These are phyloP conservation scores for Procavia capensis DNA, from an alignment of 2,113 vertebrate species.

Conservation along the genomic window DNA sequence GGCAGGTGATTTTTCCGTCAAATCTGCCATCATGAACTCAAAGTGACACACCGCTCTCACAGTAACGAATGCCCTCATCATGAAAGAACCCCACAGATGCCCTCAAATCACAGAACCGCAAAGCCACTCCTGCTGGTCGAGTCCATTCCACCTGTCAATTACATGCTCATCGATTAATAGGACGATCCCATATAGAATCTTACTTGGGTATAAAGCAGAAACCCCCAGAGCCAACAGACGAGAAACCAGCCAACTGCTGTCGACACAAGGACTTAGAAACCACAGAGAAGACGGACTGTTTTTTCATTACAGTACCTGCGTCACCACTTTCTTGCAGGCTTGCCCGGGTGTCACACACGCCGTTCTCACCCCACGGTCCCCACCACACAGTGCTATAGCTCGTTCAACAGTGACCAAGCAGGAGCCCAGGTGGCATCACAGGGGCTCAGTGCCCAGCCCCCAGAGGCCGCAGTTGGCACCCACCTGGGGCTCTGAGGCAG, in stretches of 20 bases:
- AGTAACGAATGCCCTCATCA: not conserved
- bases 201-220: rapidly evolving
- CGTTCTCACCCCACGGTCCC: not conserved
- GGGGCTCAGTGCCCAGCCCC: no score
- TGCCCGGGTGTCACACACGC: not conserved
- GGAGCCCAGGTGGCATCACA: no score
- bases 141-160: not conserved
- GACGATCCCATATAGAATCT: not conserved
- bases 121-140: not conserved
- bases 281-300: not conserved
- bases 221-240: not conserved
- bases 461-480: no score
- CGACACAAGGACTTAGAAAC: not conserved
- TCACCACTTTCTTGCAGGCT: not conserved
- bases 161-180: not conserved
- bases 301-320: not conserved
- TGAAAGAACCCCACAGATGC: not conserved
- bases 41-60: not conserved
- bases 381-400: rapidly evolving
- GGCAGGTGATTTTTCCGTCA: not conserved
- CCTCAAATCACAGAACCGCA: not conserved
- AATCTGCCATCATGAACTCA: not conserved
- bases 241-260: not conserved
- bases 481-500: no score
- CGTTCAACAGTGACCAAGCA: not conserved